Base-by-base conservation (phyloP, 1,140 invertebrate genomes). In the Sitophilus oryzae region DNA sequence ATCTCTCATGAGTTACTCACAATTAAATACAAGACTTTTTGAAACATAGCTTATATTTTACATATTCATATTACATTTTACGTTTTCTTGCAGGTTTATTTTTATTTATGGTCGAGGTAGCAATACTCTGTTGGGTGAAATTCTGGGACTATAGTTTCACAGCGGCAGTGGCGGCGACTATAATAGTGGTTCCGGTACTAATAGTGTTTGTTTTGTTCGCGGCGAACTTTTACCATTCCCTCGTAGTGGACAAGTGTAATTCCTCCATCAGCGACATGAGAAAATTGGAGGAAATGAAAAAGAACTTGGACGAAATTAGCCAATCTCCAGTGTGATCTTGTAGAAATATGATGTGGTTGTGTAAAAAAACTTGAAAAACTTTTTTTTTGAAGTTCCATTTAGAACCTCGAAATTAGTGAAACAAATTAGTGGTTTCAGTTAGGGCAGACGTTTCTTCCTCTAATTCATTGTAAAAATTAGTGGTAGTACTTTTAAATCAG, bases 101-200 rank as follows among this genome's bases (percentile, higher is more conserved):
- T 54, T 76, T 87, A 8, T 86, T 87, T 63, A 72, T 86, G 43
- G 81, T 86, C 20, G 84, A 87, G 66, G 85, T 96, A 43, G 91
- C 88, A 1, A 86, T 96, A 38, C 78, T 96, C 0, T 93, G 90
- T 67, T 95, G 91, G 89, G 86, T 90, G 1, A 89, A 89, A 70
- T 89, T 90, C 71, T 87, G 85, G 82, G 84, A 88, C 64, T 86
- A 86, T 61, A 87, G 84, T 0, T 82, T 86, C 58, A 81, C 79
- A 41, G 87, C 88, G 0, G 88, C 89, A 0, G 85, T 86, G 15
- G 87, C 88, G 1, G 86, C 89, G 2, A 93, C 91, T 0, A 81
- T 86, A 23, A 86, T 96, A 51, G 86, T 94, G n/a, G 86, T 93
- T 65, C 91, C 91, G 47, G 88, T 93, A 35, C 77, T 92, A 49